Base-by-base conservation (phyloP, 92 coral and sea anemone species). In the Micromussa lordhowensis region DNA sequence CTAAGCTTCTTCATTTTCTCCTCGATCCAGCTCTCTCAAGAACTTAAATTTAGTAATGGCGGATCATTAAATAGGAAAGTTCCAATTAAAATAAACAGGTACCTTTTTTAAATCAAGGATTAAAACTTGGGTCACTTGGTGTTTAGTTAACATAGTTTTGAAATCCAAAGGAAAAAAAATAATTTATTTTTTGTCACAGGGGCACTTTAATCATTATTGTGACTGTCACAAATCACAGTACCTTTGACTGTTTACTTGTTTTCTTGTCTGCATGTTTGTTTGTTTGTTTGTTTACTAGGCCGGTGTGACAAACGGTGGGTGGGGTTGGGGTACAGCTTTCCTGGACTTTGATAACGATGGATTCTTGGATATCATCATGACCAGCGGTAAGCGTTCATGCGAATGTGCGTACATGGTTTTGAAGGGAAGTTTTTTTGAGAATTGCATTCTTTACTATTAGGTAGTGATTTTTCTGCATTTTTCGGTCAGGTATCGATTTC, bases 321-420 rank as follows among this genome's bases (percentile, higher is more conserved):
- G 99, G 99, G 99, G 98, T 5, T 96, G 99, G 99, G 99, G 99
- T 31, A 94, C 99, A 16, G 98, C 99, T 15, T 96, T 96, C 68
- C 55, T 96, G 68, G 99, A 96, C 91, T 95, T 96, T 78, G 90
- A 96, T 86, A 96, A 96, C 85, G 92, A 96, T 78, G 99, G 94
- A 17, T 95, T 95, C 80, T 89, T 91, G 71, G 99, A 96, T 64
- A 4, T 96, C 22, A 88, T 95, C 74, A 92, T 90, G 98, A 95
- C 99, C 29, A 93, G 96, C 40, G 99, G 99, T 96, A 92, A 59
- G 70, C 51, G 18, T 6, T 49, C 9, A 28, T 15, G 13, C 38
- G 7, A 16, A 36, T 40, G 19, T 75, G 26, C 36, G 6, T 21
- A 21, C 51, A 44, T 44, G 1, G 26, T 48, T 48, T 24, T 15